Evolutionary conservation across 2,113 vertebrate genomes (phyloP), one percentile per base, ranked within the genome.

Genomic region (Cyphomyrus discorhynchus): DNA sequence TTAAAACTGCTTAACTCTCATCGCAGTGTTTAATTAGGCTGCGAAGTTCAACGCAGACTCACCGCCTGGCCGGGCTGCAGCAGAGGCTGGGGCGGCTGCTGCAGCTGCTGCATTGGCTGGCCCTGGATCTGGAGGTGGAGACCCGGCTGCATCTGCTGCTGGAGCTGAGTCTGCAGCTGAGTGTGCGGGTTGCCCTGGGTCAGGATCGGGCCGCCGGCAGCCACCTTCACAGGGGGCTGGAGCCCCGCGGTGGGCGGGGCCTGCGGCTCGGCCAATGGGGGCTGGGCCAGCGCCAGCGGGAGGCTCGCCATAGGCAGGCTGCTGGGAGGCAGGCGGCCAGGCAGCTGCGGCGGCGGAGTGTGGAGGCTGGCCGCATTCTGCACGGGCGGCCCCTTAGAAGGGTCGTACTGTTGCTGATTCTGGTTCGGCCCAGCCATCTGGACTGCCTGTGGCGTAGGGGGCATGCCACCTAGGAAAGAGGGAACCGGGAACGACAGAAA

Each of bases 381-480:
- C 90, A 98, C 97, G 0, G 97, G 97, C 2, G 97, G 97, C 46
- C 97, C 97, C 94, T 98, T 98, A 42, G 97, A 98, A 1, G 96
- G 97, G 94, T 98, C 97, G 2, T 98, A 97, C 82, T 96, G 96
- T 88, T 96, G 96, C 91, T 97, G 96, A 86, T 92, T 98, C 93
- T 95, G 96, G 92, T 97, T 97, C 94, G 97, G 97, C 56, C 96
- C 97, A 52, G 96, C 89, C 45, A 96, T 95, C 90, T 97, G 96
- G 52, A 96, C 91, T 0, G 94, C 92, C 92, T 97, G 96, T 50
- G 95, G 96, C 87, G 94, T 95, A 27, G 96, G 94, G 90, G 95
- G 95, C 96, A 98, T 97, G 92, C 96, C 96, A 92, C 96, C 97
- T 98, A 94, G 91, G 90, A 93, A 50, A 93, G 87, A 92, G 93